Base-by-base conservation (phyloP, 1,140 invertebrate species). In the Anoplolepis gracilipes region DNA sequence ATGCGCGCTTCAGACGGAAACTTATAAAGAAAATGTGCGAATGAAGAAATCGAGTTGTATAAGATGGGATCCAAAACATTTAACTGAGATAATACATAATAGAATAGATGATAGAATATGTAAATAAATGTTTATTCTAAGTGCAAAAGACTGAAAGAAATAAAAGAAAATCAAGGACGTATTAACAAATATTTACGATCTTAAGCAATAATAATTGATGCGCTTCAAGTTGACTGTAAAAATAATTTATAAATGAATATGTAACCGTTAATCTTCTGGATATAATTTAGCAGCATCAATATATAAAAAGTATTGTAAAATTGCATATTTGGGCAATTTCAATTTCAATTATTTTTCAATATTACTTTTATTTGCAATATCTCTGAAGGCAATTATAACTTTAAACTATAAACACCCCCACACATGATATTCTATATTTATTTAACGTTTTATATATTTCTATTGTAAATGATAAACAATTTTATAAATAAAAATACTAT, bases 191-290 rank as follows among this genome's bases (percentile, higher is more conserved):
- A 0, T 28, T 39, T 59, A 6, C 5, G 3, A 39, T 2, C 39
- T 49, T 30, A 75, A 28, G 53, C 30, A 13, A 57, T 25, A 25
- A 36, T 39, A 59, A 75, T 75, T 59, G 4, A 75, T 72, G n/a
- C 11, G 16, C 16, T 28, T 25, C 25, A 70, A 49, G 4, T 39
- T 57, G 7, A 75, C 0, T 7, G 22, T 6, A 22, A 57, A 8
- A 57, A 53, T 28, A 3, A 59, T 39, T 57, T 11, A 55, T 16
- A 39, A 57, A 39, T 75, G 22, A 57, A 36, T 5, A 16, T 10
- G 53, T 36, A 57, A 8, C 0, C 7, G 33, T 36, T 5, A 57
- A 16, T 10, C n/a, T 57, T 57, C 25, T 59, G 10, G 39, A 36
- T 76, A 76, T 39, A 61, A 76, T 76, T 59, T 16, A 19, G 19